These are phyloP conservation scores for Sphyrna mokarran DNA, from an alignment of 2,113 vertebrate genomes.

Conservation along the genomic window DNA sequence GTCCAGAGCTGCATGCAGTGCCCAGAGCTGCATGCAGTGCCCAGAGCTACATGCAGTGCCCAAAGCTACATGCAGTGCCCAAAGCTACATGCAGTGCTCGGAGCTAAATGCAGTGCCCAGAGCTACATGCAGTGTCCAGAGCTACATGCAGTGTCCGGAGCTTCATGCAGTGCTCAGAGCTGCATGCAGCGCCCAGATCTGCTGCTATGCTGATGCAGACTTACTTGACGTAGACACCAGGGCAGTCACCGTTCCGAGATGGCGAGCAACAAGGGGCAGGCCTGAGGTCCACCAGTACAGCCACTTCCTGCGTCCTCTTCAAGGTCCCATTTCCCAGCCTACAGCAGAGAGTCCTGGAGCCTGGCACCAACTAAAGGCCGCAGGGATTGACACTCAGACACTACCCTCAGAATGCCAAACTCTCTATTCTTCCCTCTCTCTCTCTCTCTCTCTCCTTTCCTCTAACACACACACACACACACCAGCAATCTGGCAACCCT, in stretches of 20 bases:
- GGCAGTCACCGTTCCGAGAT: not conserved
- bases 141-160: no score
- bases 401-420: not conserved
- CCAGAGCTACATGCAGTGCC: no score
- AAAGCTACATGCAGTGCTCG: no score
- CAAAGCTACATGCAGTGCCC: no score
- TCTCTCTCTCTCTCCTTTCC: conserved; percentile 44
- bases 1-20: no score
- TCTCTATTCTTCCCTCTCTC: conserved; percentile 39
- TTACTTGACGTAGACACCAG: not conserved
- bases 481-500: not conserved
- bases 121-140: no score
- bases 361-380: not conserved
- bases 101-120: no score
- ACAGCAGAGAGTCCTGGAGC: not conserved
- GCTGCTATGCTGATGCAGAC: not conserved
- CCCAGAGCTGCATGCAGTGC: no score
- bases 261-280: not conserved
- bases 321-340: not conserved
- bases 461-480: not conserved
- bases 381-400: not conserved
- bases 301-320: not conserved
- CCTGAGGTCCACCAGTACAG: not conserved
- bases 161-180: no score
- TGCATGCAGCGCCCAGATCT: not conserved